Percentiles rank a stretch among this genome's conserved stretches.
These are phyloP conservation scores for Gymnoscelis rufifasciata DNA, from an alignment of 2,888 invertebrate species.

Conservation along the genomic window DNA sequence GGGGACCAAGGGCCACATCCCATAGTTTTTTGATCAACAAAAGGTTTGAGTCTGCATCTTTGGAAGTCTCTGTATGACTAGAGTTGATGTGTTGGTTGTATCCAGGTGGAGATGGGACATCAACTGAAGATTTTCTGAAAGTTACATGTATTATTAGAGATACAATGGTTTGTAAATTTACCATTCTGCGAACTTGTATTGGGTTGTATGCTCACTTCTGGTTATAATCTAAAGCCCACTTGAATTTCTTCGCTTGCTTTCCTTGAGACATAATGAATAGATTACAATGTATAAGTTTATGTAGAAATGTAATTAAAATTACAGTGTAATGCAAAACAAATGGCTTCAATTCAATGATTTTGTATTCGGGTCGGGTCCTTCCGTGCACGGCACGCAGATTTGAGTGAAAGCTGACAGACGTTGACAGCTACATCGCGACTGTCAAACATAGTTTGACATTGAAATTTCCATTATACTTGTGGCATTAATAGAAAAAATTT, in stretches of 20 bases:
- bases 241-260: slow-evolving; percentile 74
- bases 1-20: slow-evolving; percentile 96
- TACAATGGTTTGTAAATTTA: not conserved
- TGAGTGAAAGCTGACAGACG: no score
- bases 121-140: slow-evolving; percentile 58
- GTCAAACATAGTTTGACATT: no score
- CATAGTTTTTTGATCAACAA: slow-evolving; percentile 96
- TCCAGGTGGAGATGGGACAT: slow-evolving; percentile 90
- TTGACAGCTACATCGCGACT: no score
- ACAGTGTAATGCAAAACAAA: no score
- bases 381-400: no score
- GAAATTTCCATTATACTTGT: no score
- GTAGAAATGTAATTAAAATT: no score
- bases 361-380: no score
- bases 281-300: no score
- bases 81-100: slow-evolving; percentile 86
- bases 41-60: slow-evolving; percentile 89
- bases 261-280: slow-evolving; percentile 60
- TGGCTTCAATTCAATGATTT: no score
- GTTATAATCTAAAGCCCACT: slow-evolving; percentile 82
- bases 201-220: slow-evolving; percentile 64
- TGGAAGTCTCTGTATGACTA: slow-evolving; percentile 86
- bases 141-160: not conserved
- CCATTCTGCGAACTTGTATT: not conserved
- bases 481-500: no score